Conservation (phyloP, 2,888 invertebrate species). For the Tetragonisca angustula region DNA sequence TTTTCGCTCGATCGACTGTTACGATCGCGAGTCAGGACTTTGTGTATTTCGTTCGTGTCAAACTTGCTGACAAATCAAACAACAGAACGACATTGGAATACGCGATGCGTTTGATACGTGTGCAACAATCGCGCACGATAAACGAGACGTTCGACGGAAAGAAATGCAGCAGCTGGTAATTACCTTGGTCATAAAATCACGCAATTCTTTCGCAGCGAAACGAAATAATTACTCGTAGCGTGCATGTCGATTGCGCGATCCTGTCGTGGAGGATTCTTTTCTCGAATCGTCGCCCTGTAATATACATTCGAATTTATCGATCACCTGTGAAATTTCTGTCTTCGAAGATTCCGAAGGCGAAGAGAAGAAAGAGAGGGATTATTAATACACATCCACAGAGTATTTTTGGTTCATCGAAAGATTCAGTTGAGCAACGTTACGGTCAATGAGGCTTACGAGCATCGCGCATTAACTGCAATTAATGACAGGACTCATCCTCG, state of each 20-base stretch:
- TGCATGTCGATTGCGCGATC: conserved; percentile 18
- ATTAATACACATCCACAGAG: neutral
- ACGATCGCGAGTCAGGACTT: neutral
- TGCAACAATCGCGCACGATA: neutral
- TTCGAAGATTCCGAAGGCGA: neutral
- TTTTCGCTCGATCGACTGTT: neutral
- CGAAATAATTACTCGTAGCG: conserved; percentile 19
- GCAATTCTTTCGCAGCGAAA: conserved; percentile 23
- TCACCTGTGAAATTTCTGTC: too few relatives aligned
- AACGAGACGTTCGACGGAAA: neutral
- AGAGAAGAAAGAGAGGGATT: neutral
- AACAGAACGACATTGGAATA: neutral
- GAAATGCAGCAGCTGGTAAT: conserved; percentile 12
- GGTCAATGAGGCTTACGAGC: neutral
- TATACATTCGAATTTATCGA: neutral
- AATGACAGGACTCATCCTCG: conserved; percentile 24
- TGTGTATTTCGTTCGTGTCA: neutral
- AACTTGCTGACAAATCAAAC: neutral
- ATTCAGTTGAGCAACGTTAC: conserved; percentile 7
- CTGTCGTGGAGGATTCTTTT: neutral
- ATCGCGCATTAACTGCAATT: conserved; percentile 14
- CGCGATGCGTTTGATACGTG: neutral
- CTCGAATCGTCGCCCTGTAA: neutral
- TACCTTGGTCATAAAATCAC: conserved; percentile 11
- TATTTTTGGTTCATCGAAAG: neutral